A percentile compares a stretch with the other conserved stretches of the same genome.
Conservation (phyloP, 1,140 invertebrate genomes). For the Psix sp. region DNA sequence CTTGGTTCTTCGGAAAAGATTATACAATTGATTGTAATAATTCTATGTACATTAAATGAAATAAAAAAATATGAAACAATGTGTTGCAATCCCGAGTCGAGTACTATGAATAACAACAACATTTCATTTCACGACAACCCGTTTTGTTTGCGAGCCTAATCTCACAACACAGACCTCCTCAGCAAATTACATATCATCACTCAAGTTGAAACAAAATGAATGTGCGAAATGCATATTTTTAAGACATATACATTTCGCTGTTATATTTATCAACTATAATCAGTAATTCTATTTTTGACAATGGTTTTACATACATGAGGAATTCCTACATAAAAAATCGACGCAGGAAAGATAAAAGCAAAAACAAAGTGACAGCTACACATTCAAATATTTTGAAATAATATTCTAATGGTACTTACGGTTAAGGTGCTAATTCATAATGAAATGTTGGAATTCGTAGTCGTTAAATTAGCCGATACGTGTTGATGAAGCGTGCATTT, state of each 20-base stretch:
- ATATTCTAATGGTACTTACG: constrained; percentile 54
- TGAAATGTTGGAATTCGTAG: constrained; percentile 50
- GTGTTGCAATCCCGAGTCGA: constrained; percentile 43
- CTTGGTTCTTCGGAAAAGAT: constrained; percentile 34
- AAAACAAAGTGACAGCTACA: constrained; percentile 34
- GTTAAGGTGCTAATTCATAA: constrained; percentile 51
- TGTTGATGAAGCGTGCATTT: constrained; percentile 43
- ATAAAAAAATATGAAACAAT: constrained; percentile 57
- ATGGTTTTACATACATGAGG: constrained; percentile 52
- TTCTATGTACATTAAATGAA: constrained; percentile 57
- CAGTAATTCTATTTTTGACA: constrained; percentile 59
- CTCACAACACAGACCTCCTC: constrained; percentile 58
- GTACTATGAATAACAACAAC: constrained; percentile 31
- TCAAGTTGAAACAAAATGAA: constrained; percentile 42
- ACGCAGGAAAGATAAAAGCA: constrained; percentile 3
- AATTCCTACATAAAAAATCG: constrained; percentile 41
- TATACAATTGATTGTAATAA: constrained; percentile 53
- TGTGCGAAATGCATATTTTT: constrained; percentile 58
- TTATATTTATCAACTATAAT: constrained; percentile 57
- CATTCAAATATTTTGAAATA: constrained; percentile 58
- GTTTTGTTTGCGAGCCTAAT: constrained; percentile 29
- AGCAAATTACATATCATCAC: constrained; percentile 59
- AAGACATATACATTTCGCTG: constrained; percentile 57
- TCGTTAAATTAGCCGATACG: constrained; percentile 51
- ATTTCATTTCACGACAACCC: constrained; percentile 38